phyloP scores from a whole-genome alignment of 2,888 invertebrate species.

The Stenichneumon culpator region DNA sequence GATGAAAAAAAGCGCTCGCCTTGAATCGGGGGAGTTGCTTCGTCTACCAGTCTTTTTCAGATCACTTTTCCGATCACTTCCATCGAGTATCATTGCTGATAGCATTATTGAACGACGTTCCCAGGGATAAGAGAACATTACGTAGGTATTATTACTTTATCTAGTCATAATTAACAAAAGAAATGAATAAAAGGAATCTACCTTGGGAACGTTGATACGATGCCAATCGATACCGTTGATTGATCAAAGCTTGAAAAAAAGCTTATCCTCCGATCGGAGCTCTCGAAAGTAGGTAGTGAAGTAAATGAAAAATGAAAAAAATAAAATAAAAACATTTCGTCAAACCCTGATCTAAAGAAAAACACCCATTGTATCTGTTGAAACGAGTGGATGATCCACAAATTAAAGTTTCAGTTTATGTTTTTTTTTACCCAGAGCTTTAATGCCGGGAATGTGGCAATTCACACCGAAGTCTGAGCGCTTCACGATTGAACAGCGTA shows the following conservation, averaged over 20 bases:
- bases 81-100: constrained; percentile 42
- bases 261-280: constrained; percentile 43
- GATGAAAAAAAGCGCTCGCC: constrained; percentile 36
- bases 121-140: constrained; percentile 45
- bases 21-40: constrained; percentile 31
- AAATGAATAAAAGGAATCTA: constrained; percentile 21
- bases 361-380: constrained; percentile 39
- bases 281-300: constrained; percentile 65
- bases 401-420: constrained; percentile 33
- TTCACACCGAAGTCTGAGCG: constrained; percentile 34
- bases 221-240: constrained; percentile 57
- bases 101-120: constrained; percentile 52
- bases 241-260: constrained; percentile 47
- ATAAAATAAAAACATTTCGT: constrained; percentile 45
- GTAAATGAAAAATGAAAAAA: constrained; percentile 47
- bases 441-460: constrained; percentile 67
- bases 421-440: constrained; percentile 31
- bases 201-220: constrained; percentile 52
- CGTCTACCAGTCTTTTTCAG: constrained; percentile 52
- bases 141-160: constrained; percentile 67
- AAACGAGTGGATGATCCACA: constrained; percentile 12
- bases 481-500: constrained; percentile 42
- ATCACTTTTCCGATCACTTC: constrained; percentile 33
- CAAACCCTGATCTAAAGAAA: constrained; percentile 46
- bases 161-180: constrained; percentile 69